Evolutionary conservation across 2,113 vertebrate species (phyloP).

Genomic region (Pandion haliaetus): DNA sequence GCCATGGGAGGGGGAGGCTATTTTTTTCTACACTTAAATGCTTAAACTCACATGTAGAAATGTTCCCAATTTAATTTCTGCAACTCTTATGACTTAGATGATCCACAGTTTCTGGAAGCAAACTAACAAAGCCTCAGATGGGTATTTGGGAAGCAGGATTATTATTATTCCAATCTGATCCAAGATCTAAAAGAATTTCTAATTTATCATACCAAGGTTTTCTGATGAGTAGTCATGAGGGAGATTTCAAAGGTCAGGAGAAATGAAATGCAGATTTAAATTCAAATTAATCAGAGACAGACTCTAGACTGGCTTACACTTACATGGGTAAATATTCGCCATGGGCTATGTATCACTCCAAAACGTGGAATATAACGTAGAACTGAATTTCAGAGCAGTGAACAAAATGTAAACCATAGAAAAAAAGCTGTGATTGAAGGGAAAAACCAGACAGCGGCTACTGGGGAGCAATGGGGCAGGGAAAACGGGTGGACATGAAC

Average conservation of each 20-base stretch:
- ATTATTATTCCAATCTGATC: slow-evolving; percentile 47
- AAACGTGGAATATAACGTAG: not conserved
- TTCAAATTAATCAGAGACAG: slow-evolving; percentile 34
- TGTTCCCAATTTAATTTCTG: not conserved
- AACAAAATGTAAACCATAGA: not conserved
- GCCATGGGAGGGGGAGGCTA: not conserved
- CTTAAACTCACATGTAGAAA: not conserved
- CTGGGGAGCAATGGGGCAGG: not conserved
- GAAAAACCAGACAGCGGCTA: not conserved
- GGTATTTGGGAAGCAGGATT: not conserved
- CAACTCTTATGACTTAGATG: not conserved
- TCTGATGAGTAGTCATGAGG: slow-evolving; percentile 39
- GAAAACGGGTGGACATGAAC: not conserved
- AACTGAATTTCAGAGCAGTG: not conserved
- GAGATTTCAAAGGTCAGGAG: slow-evolving; percentile 63
- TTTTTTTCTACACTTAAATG: not conserved
- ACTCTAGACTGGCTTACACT: not conserved
- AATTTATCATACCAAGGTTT: slow-evolving; percentile 46
- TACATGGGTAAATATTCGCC: not conserved
- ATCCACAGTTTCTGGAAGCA: not conserved
- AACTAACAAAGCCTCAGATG: not conserved
- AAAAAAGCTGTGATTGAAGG: not conserved
- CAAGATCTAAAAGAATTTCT: slow-evolving; percentile 57
- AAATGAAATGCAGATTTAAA: slow-evolving; percentile 57
- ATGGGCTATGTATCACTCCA: not conserved